These are phyloP conservation scores for Drosophila colorata DNA, from an alignment of 2,888 invertebrate species.

Conservation along the genomic window DNA sequence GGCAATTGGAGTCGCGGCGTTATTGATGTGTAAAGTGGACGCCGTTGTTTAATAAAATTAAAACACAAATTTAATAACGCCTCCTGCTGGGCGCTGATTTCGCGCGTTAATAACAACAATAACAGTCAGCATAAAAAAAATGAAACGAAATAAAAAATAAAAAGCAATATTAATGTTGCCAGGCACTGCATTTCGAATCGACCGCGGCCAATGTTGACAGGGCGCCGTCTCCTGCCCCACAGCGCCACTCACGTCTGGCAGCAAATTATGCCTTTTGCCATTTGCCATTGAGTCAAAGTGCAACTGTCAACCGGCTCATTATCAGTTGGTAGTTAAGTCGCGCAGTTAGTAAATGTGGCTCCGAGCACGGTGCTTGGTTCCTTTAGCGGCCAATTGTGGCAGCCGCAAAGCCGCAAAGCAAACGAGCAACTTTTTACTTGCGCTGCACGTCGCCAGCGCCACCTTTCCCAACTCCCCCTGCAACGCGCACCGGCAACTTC, in stretches of 20 bases:
- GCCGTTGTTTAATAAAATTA: constrained; percentile 80
- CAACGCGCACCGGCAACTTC: neutral
- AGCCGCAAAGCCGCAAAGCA: constrained; percentile 31
- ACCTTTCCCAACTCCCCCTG: too few relatives aligned
- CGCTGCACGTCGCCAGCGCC: constrained; percentile 4
- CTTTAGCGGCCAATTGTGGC: constrained; percentile 8
- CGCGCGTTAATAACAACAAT: constrained; percentile 40
- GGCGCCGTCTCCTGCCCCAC: neutral
- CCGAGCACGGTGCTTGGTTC: neutral
- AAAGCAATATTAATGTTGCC: constrained; percentile 31
- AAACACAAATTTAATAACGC: constrained; percentile 70
- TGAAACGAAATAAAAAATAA: constrained; percentile 7
- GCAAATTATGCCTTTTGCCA: constrained; percentile 25
- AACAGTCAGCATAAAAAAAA: constrained; percentile 7
- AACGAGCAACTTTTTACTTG: constrained; percentile 48
- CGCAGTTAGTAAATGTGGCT: constrained; percentile 36
- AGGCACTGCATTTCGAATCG: constrained; percentile 15
- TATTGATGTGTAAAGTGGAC: constrained; percentile 80
- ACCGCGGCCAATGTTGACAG: neutral
- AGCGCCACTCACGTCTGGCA: neutral
- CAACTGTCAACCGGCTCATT: constrained; percentile 61
- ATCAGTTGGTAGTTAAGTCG: constrained; percentile 46
- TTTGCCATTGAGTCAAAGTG: constrained; percentile 41
- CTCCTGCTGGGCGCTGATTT: constrained; percentile 51
- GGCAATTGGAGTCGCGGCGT: constrained; percentile 42